Conservation (phyloP, 2,888 invertebrate genomes). For the Synergus itoensis region DNA sequence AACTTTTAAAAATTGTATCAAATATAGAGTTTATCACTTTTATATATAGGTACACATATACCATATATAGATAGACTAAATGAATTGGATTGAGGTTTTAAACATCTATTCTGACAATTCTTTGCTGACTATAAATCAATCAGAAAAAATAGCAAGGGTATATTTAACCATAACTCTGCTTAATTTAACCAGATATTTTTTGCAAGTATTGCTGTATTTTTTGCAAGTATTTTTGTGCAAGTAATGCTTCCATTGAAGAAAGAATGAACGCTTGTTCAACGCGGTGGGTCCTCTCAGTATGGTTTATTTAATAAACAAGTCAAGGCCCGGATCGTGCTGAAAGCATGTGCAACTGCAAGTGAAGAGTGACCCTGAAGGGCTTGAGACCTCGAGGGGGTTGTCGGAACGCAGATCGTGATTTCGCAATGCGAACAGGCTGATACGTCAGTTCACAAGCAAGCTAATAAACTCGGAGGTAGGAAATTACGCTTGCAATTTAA, state of each 20-base stretch:
- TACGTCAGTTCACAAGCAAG: slow-evolving; percentile 34
- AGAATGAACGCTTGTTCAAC: slow-evolving; percentile 4
- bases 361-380: slow-evolving; percentile 31
- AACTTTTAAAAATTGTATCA: slow-evolving; percentile 2
- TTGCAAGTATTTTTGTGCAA: too few relatives aligned
- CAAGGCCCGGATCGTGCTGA: slow-evolving; percentile 15
- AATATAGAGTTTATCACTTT: not conserved
- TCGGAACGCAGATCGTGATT: slow-evolving; percentile 39
- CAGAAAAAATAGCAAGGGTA: too few relatives aligned
- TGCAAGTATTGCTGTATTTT: too few relatives aligned
- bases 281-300: slow-evolving; percentile 13
- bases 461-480: slow-evolving; percentile 25
- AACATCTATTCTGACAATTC: too few relatives aligned
- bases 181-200: too few relatives aligned
- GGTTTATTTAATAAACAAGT: slow-evolving; percentile 33
- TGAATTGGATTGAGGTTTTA: too few relatives aligned
- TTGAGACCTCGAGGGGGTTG: slow-evolving; percentile 31
- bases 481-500: slow-evolving; percentile 35
- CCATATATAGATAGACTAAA: too few relatives aligned
- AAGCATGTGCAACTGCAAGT: slow-evolving; percentile 33
- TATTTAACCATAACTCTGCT: too few relatives aligned
- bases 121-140: too few relatives aligned
- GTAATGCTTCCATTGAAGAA: not conserved
- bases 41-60: too few relatives aligned
- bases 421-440: slow-evolving; percentile 36